phyloP scores from a whole-genome alignment of 2,797 vertebrate species.

The Coendou prehensilis region DNA sequence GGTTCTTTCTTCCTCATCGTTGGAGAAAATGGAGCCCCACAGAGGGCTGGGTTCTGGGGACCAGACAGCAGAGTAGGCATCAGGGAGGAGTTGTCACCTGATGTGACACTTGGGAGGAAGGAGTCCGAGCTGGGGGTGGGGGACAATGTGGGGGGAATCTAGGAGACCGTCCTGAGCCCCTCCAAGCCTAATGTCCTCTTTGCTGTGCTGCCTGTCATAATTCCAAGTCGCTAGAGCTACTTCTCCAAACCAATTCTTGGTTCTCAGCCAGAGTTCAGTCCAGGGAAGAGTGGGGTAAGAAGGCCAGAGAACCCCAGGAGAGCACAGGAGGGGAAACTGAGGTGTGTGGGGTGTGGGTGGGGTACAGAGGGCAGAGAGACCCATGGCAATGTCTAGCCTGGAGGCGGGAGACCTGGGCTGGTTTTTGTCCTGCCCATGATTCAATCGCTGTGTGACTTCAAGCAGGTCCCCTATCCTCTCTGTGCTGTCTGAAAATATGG shows the following conservation, averaged over 20 bases:
- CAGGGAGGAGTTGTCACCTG: neutral
- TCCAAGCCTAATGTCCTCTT: neutral
- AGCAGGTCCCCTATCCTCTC: neutral
- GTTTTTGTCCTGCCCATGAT: neutral
- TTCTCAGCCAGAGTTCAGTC: neutral
- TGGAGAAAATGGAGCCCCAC: neutral
- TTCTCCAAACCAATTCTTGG: neutral
- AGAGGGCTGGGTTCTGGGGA: fast-evolving
- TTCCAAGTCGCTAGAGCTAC: neutral
- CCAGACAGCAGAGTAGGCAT: neutral
- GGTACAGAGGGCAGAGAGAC: neutral
- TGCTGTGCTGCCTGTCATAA: neutral
- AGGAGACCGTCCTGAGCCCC: neutral
- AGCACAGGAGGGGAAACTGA: neutral
- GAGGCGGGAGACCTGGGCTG: neutral
- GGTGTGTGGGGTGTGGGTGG: fast-evolving
- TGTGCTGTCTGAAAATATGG: neutral
- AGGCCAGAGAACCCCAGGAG: neutral
- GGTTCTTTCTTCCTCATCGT: neutral
- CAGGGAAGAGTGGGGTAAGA: neutral
- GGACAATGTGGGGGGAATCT: neutral
- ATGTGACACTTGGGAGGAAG: neutral
- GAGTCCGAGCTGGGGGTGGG: neutral
- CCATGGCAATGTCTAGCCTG: neutral
- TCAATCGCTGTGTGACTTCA: neutral